phyloP scores from a whole-genome alignment of 2,888 invertebrate genomes.

The Harpagoxenus sublaevis region DNA sequence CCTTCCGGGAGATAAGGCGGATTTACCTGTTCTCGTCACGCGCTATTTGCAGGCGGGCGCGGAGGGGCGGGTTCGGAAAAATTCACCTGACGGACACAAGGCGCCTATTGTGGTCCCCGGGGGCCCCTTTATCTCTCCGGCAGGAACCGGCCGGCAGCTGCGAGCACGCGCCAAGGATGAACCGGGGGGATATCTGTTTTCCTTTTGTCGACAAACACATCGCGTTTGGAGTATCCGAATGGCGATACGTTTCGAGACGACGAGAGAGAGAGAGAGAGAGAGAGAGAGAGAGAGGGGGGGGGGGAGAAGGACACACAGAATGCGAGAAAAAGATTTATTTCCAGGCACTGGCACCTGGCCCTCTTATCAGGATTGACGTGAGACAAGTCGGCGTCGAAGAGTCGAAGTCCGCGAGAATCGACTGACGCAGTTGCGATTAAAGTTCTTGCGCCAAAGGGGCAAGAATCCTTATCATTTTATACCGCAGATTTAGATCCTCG shows the following conservation, averaged over 20 bases:
- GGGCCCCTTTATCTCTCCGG: constrained; percentile 75
- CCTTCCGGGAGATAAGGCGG: constrained; percentile 72
- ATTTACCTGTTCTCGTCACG: constrained; percentile 77
- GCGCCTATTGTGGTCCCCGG: constrained; percentile 79
- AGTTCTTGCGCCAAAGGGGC: neutral
- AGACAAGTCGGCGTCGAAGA: constrained; percentile 44
- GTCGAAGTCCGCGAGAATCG: constrained; percentile 5
- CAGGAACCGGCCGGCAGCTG: constrained; percentile 81
- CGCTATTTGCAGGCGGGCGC: constrained; percentile 66
- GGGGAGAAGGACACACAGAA: neutral
- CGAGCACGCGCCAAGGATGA: constrained; percentile 83
- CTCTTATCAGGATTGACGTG: constrained; percentile 49
- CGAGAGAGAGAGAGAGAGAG: neutral
- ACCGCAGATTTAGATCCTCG: neutral
- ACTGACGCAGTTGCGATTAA: neutral
- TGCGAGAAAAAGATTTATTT: constrained; percentile 66
- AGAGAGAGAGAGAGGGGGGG: constrained; percentile 3
- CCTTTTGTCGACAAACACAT: constrained; percentile 78
- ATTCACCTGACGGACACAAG: constrained; percentile 84
- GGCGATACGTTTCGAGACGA: constrained; percentile 73
- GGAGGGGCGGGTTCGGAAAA: constrained; percentile 78
- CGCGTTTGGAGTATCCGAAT: constrained; percentile 72
- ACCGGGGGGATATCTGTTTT: constrained; percentile 77
- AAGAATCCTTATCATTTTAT: neutral
- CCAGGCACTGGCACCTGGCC: constrained; percentile 78